Evolutionary conservation across 2,797 vertebrate species (phyloP).

Genomic region (Lophotriccus pileatus): DNA sequence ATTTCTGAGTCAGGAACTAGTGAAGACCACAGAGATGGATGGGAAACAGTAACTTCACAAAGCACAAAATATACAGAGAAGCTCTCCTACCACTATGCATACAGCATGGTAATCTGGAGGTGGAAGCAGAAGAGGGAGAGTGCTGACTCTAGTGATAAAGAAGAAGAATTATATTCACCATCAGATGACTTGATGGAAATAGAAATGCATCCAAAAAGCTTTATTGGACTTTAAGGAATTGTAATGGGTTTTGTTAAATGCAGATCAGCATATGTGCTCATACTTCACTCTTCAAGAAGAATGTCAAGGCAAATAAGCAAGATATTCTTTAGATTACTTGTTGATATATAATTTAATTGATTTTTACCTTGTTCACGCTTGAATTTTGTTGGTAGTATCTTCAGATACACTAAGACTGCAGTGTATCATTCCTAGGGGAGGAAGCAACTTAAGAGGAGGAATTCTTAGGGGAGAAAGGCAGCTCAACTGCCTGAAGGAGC

Average conservation of each 20-base stretch:
- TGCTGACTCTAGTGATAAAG: neutral
- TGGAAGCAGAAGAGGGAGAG: neutral
- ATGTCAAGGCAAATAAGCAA: neutral
- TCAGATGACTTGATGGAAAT: neutral
- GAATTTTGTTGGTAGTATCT: neutral
- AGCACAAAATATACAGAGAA: neutral
- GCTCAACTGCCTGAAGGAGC: neutral
- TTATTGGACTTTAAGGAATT: conserved; percentile 11
- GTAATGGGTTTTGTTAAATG: neutral
- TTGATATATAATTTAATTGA: conserved; percentile 6
- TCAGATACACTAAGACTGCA: neutral
- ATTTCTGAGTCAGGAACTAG: neutral
- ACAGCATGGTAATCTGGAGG: neutral
- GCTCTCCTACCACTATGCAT: neutral
- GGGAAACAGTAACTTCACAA: neutral
- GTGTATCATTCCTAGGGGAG: neutral
- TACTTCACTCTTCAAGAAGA: neutral
- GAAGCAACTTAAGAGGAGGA: neutral
- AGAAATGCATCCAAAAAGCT: neutral
- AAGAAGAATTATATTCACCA: neutral
- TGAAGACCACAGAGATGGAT: neutral
- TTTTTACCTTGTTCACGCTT: conserved; percentile 25
- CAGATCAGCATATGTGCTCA: neutral
- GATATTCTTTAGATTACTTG: neutral
- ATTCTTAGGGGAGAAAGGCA: neutral